phyloP scores from a whole-genome alignment of 64 coral and sea anemone species.

The Trachythela sp. region DNA sequence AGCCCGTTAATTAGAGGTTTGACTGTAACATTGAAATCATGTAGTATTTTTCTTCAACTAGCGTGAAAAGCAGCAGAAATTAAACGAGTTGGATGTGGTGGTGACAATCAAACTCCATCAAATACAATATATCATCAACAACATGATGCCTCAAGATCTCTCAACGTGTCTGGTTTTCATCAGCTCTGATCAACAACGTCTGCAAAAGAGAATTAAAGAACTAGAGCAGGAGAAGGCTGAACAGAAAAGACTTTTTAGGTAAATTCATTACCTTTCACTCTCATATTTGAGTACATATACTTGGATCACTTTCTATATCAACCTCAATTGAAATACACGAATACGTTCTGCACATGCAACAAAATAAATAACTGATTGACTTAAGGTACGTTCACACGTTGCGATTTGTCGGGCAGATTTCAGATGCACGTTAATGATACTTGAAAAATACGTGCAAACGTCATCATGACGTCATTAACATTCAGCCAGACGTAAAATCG shows the following conservation, averaged over 20 bases:
- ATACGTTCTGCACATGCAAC: too few species aligned
- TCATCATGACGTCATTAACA: too few species aligned
- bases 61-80: constrained; percentile 95
- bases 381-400: too few species aligned
- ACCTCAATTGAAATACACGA: too few species aligned
- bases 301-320: too few species aligned
- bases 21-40: not conserved
- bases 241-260: constrained; percentile 90
- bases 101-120: constrained; percentile 77
- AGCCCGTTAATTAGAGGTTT: not conserved
- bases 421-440: too few species aligned
- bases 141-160: constrained; percentile 70
- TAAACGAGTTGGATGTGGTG: constrained; percentile 98
- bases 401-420: too few species aligned
- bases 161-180: constrained; percentile 71
- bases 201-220: constrained; percentile 82
- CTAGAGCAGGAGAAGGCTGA: constrained; percentile 93
- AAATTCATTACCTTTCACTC: not conserved
- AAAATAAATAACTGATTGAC: too few species aligned
- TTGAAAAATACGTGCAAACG: too few species aligned
- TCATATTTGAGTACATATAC: too few species aligned
- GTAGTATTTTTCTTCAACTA: constrained; percentile 3
- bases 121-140: constrained; percentile 82
- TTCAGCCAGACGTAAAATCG: too few species aligned
- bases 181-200: constrained; percentile 61